Percentiles rank a stretch among this genome's conserved stretches.
phyloP scores from a whole-genome alignment of 2,888 invertebrate species.

The Bedellia somnulentella region DNA sequence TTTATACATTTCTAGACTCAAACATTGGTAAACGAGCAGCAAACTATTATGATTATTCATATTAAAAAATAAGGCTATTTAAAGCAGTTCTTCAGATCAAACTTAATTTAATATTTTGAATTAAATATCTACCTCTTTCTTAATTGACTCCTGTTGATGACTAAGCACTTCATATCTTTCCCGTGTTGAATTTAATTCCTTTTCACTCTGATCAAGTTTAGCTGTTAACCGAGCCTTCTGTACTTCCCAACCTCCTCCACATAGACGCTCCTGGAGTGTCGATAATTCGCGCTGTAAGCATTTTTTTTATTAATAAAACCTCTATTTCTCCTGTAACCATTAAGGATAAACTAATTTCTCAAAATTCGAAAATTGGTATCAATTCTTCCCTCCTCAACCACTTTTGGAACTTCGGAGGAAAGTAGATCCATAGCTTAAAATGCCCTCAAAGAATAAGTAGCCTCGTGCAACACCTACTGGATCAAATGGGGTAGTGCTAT shows the following conservation, averaged over 20 bases:
- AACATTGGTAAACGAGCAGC: neutral
- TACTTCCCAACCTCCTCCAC: constrained; percentile 62
- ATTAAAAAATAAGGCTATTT: neutral
- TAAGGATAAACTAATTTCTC: too few species aligned
- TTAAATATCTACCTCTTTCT: constrained; percentile 31
- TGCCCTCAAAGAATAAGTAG: too few species aligned
- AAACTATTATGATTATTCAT: neutral
- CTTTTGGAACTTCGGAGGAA: too few species aligned
- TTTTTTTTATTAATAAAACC: too few species aligned
- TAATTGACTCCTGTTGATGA: constrained; percentile 75
- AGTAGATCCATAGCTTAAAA: too few species aligned
- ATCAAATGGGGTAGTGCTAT: too few species aligned
- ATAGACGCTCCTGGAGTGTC: constrained; percentile 46
- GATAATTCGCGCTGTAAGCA: constrained; percentile 23
- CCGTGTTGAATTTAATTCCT: constrained; percentile 71
- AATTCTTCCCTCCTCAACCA: too few species aligned
- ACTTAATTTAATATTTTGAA: neutral
- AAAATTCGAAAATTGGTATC: too few species aligned
- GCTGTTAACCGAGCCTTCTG: constrained; percentile 71
- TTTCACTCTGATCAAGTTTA: constrained; percentile 72
- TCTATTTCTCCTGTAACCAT: too few species aligned
- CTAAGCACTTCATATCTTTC: constrained; percentile 73
- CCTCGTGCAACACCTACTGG: too few species aligned
- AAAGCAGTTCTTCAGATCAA: neutral
- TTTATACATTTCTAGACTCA: too few species aligned